Conservation (phyloP, 2,797 vertebrate species). For the Bradypodion ventrale region DNA sequence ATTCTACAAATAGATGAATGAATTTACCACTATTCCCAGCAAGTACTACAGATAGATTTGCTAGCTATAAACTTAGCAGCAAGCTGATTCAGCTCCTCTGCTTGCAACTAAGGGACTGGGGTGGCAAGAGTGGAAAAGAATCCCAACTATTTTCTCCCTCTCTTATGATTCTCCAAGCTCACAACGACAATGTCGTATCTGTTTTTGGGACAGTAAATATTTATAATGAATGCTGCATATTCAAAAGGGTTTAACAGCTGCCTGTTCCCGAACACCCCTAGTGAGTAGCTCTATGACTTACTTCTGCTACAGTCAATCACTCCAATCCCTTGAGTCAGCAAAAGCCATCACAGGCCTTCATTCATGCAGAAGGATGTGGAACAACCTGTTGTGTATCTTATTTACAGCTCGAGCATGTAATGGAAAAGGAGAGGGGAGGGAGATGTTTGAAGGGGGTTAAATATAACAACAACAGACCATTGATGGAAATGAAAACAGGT, state of each 20-base stretch:
- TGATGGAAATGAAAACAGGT: neutral
- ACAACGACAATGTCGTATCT: conserved; percentile 55
- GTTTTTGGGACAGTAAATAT: conserved; percentile 67
- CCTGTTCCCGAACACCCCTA: conserved; percentile 55
- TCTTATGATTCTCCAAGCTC: conserved; percentile 52
- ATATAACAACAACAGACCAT: neutral
- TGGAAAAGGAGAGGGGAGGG: conserved; percentile 28
- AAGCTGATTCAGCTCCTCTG: conserved; percentile 52
- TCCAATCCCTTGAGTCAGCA: conserved; percentile 51
- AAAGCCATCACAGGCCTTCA: conserved; percentile 59
- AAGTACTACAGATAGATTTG: too few relatives aligned
- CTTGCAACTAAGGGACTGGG: conserved; percentile 41
- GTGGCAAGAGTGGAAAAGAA: conserved; percentile 29
- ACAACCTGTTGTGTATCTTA: conserved; percentile 39
- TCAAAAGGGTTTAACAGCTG: conserved; percentile 58
- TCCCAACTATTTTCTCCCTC: conserved; percentile 51
- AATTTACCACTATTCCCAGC: too few relatives aligned
- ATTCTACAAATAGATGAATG: conserved; percentile 40
- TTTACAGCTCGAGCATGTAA: conserved; percentile 31
- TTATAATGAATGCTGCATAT: conserved; percentile 66
- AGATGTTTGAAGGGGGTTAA: conserved; percentile 10
- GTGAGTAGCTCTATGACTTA: conserved; percentile 56
- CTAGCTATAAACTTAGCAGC: too few relatives aligned
- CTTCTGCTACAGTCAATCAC: conserved; percentile 71
- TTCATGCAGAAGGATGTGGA: conserved; percentile 47